Evolutionary conservation across 2,797 vertebrate genomes (phyloP).

Genomic region (Eleutherodactylus coqui): DNA sequence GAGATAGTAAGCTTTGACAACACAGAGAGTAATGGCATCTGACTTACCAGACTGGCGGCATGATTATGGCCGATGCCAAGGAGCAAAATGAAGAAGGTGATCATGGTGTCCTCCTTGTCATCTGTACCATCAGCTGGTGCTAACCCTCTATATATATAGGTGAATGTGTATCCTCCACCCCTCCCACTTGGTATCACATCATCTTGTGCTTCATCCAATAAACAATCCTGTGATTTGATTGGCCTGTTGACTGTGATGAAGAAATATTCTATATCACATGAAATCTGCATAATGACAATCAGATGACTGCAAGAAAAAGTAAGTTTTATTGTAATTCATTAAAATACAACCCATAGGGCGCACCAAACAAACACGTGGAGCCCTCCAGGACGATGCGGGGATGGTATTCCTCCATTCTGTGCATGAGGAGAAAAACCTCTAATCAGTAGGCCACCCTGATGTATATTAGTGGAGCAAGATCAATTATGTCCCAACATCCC

Average conservation of each 20-base stretch:
- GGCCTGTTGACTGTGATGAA: background rate
- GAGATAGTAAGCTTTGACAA: background rate
- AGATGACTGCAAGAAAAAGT: too few relatives aligned
- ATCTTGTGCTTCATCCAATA: background rate
- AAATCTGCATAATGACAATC: background rate
- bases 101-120: slow-evolving; percentile 3
- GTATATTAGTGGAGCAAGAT: too few relatives aligned
- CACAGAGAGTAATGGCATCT: background rate
- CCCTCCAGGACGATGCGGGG: too few relatives aligned
- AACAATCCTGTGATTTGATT: background rate
- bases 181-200: background rate
- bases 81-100: background rate
- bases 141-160: background rate
- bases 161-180: background rate
- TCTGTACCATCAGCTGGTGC: background rate
- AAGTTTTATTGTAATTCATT: too few relatives aligned
- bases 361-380: too few relatives aligned
- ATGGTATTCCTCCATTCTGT: too few relatives aligned
- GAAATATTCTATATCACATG: background rate
- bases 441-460: too few relatives aligned
- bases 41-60: slow-evolving; percentile 13
- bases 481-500: too few relatives aligned
- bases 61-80: background rate
- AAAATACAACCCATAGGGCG: too few relatives aligned
- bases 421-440: too few relatives aligned